These are phyloP conservation scores for Pemphigus obesinymphae DNA, from an alignment of 1,140 invertebrate species.

Conservation along the genomic window DNA sequence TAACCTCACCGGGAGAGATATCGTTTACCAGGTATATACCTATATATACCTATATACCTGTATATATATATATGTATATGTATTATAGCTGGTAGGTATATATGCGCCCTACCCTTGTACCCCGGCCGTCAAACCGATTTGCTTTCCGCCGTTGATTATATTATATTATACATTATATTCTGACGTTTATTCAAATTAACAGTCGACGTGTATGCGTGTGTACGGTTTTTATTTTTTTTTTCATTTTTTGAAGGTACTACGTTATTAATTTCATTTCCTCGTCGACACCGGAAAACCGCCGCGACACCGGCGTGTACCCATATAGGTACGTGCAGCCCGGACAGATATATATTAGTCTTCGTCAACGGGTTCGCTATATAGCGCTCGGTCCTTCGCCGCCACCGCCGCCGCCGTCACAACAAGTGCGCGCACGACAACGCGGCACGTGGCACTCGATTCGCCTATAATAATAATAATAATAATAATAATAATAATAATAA, in stretches of 20 bases:
- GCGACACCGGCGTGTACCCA: not conserved
- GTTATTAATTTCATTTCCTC: slow-evolving; percentile 13
- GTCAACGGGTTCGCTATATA: slow-evolving; percentile 16
- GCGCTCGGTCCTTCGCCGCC: not conserved
- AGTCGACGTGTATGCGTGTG: not conserved
- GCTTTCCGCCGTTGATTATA: slow-evolving; percentile 24
- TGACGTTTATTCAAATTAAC: slow-evolving; percentile 29
- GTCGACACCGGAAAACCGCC: slow-evolving; percentile 24
- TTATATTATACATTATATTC: slow-evolving; percentile 29
- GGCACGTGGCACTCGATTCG: not conserved
- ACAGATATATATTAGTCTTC: slow-evolving; percentile 2
- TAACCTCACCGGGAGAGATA: slow-evolving; percentile 24
- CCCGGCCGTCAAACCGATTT: not conserved
- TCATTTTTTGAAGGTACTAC: too few relatives aligned
- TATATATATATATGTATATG: too few relatives aligned
- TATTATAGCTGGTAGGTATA: not conserved
- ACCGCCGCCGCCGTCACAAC: not conserved
- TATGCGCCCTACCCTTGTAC: slow-evolving; percentile 1
- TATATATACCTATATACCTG: not conserved
- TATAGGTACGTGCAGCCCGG: too few relatives aligned
- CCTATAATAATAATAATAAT: too few relatives aligned
- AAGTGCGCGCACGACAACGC: not conserved
- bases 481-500: too few relatives aligned
- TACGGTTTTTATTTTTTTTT: too few relatives aligned
- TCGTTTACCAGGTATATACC: not conserved